Percentiles rank a stretch among this genome's conserved stretches.
phyloP scores from a whole-genome alignment of 2,888 invertebrate genomes.

The Carpatolechia fugitivella region DNA sequence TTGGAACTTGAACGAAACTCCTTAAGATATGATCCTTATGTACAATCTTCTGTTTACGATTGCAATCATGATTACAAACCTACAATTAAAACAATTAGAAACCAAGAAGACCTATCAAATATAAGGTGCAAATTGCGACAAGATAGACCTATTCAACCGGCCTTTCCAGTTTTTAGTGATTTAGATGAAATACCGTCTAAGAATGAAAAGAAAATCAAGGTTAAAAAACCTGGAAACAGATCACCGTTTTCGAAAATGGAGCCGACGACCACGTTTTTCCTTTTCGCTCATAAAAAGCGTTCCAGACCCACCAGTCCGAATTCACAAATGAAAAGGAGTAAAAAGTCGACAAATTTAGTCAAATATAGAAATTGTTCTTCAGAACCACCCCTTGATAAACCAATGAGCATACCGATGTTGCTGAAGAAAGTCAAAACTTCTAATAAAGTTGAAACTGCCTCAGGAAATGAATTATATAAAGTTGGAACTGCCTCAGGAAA shows the following conservation, averaged over 20 bases:
- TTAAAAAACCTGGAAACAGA: background rate
- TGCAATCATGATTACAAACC: background rate
- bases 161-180: background rate
- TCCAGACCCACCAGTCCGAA: background rate
- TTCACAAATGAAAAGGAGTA: constrained; percentile 47
- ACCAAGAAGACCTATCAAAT: background rate
- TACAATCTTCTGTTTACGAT: background rate
- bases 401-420: constrained; percentile 49
- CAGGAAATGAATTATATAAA: too few species aligned
- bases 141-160: background rate
- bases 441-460: background rate
- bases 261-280: background rate
- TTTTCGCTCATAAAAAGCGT: background rate
- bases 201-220: background rate
- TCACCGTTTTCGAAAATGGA: background rate
- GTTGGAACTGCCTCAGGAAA: background rate
- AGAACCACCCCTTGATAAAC: constrained; percentile 52
- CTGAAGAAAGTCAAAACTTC: constrained; percentile 21
- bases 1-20: constrained; percentile 47
- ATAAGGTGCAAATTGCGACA: background rate
- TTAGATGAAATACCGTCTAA: background rate
- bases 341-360: constrained; percentile 61
- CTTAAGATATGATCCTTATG: constrained; percentile 17
- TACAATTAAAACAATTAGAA: background rate
- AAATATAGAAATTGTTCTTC: constrained; percentile 52